Conservation (phyloP, 2,888 invertebrate genomes). For the Agapostemon virescens region DNA sequence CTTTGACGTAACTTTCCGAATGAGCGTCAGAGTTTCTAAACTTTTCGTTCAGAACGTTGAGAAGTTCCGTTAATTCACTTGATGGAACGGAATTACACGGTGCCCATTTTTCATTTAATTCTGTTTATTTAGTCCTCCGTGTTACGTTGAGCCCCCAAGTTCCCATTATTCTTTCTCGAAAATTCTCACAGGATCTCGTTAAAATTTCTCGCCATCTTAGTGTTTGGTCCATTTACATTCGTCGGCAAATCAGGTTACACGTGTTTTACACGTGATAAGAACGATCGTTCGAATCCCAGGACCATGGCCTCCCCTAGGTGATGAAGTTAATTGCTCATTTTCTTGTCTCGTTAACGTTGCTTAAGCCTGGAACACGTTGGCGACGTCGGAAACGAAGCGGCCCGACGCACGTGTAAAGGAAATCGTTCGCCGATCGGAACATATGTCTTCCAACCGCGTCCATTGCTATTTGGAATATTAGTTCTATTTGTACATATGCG, state of each 20-base stretch:
- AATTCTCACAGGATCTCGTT: slow-evolving; percentile 32
- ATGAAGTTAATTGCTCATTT: slow-evolving; percentile 75
- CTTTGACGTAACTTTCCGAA: neutral
- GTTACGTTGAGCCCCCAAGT: neutral
- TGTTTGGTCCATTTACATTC: slow-evolving; percentile 32
- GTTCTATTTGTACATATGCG: slow-evolving; percentile 35
- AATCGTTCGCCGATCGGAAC: slow-evolving; percentile 58
- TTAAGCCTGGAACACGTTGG: slow-evolving; percentile 43
- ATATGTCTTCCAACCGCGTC: slow-evolving; percentile 45
- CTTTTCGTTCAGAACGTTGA: no score
- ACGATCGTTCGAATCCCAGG: slow-evolving; percentile 50
- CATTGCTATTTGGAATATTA: slow-evolving; percentile 28
- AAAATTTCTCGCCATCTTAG: slow-evolving; percentile 40
- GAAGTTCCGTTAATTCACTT: neutral
- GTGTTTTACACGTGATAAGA: slow-evolving; percentile 67
- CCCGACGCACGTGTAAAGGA: slow-evolving; percentile 62
- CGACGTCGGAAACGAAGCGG: slow-evolving; percentile 39
- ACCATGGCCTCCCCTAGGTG: slow-evolving; percentile 69
- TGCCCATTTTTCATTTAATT: neutral
- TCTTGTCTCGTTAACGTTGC: slow-evolving; percentile 73
- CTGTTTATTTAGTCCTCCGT: neutral
- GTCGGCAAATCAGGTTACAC: slow-evolving; percentile 53
- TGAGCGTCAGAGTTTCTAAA: neutral
- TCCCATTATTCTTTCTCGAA: slow-evolving; percentile 2
- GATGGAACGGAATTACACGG: neutral